Percentiles rank a stretch among this genome's conserved stretches.
phyloP scores from a whole-genome alignment of 64 coral and sea anemone genomes.

The Acropora yongei region DNA sequence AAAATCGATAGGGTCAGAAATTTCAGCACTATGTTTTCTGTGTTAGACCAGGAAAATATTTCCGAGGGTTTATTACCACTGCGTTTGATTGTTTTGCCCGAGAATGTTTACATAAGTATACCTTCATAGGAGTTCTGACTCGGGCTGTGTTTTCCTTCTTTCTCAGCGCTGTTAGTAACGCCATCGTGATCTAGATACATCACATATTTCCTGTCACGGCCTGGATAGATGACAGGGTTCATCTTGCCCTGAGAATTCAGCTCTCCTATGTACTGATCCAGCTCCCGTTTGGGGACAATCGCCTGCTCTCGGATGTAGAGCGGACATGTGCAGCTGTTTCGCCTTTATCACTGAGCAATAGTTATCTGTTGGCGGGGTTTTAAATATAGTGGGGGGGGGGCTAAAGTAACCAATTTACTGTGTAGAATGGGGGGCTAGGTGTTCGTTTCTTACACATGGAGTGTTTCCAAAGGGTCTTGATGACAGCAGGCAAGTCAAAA shows the following conservation, averaged over 20 bases:
- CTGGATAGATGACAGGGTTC: slow-evolving; percentile 77
- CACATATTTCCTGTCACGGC: slow-evolving; percentile 49
- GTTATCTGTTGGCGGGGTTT: too few species aligned
- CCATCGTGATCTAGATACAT: slow-evolving; percentile 77
- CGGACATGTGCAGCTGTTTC: too few species aligned
- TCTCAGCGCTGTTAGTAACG: slow-evolving; percentile 50
- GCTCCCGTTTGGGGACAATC: slow-evolving; percentile 74
- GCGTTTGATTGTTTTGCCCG: not conserved
- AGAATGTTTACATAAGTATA: not conserved
- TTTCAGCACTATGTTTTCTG: not conserved
- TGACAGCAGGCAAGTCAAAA: too few species aligned
- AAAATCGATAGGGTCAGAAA: not conserved
- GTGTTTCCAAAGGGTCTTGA: too few species aligned
- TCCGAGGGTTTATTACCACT: not conserved
- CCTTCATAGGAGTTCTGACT: slow-evolving; percentile 64
- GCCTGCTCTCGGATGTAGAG: slow-evolving; percentile 71
- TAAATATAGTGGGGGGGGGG: too few species aligned
- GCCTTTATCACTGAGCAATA: too few species aligned
- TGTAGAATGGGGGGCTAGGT: too few species aligned
- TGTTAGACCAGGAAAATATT: not conserved
- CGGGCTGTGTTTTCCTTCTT: slow-evolving; percentile 34
- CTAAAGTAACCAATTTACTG: too few species aligned
- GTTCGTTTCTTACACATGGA: too few species aligned
- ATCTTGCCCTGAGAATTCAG: slow-evolving; percentile 64
- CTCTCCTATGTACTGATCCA: slow-evolving; percentile 86